phyloP scores from a whole-genome alignment of 2,888 invertebrate species.

The Xestia ashworthii region DNA sequence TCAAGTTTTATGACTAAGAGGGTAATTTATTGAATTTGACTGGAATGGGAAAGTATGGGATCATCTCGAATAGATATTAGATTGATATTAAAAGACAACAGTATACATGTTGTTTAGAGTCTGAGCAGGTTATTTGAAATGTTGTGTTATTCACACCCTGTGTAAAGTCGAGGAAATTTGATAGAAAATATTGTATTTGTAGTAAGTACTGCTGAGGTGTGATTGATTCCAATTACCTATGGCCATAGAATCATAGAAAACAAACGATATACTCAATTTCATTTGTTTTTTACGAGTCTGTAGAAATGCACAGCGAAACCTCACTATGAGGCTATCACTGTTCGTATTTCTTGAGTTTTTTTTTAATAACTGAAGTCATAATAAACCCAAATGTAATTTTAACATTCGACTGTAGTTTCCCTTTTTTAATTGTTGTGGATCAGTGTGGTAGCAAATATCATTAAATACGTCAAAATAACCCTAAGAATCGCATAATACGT shows the following conservation, averaged over 20 bases:
- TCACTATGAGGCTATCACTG: not conserved
- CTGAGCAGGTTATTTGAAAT: slow-evolving; percentile 13
- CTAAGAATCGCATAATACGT: slow-evolving; percentile 63
- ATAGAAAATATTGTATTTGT: not conserved
- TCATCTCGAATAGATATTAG: slow-evolving; percentile 28
- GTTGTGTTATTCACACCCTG: slow-evolving; percentile 10
- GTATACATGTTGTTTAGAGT: slow-evolving; percentile 19
- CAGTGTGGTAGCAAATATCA: slow-evolving; percentile 56
- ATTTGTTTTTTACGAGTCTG: not conserved
- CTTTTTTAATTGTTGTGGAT: slow-evolving; percentile 24
- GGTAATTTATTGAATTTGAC: slow-evolving; percentile 9
- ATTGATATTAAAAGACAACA: slow-evolving; percentile 31
- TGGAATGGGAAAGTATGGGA: slow-evolving; percentile 5
- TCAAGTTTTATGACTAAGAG: slow-evolving; percentile 20
- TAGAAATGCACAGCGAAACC: not conserved
- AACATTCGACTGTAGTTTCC: slow-evolving; percentile 13
- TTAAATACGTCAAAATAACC: slow-evolving; percentile 44
- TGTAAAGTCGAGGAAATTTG: not conserved
- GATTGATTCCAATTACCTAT: not conserved
- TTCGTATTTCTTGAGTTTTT: not conserved
- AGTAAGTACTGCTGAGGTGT: not conserved
- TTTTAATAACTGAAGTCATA: not conserved
- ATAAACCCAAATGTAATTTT: not conserved
- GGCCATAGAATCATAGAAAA: not conserved
- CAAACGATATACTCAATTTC: not conserved